These are phyloP conservation scores for Ophthalmolycus amberensis DNA, from an alignment of 2,113 vertebrate genomes.

Conservation along the genomic window DNA sequence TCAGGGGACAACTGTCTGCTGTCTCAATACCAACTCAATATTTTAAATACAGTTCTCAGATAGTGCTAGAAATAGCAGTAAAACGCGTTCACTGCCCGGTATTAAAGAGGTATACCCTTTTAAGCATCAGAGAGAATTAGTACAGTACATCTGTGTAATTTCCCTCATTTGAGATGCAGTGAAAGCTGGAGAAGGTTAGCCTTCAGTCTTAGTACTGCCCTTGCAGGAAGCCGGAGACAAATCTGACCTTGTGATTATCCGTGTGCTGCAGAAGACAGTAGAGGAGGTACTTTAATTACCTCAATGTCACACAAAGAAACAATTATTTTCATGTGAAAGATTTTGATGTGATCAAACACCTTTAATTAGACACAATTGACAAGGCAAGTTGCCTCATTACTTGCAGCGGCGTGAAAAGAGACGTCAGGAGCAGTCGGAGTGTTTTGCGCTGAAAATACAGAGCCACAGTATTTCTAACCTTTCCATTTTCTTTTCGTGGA, in stretches of 20 bases:
- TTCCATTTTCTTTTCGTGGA: background rate
- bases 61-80: constrained; percentile 14
- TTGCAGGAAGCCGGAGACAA: background rate
- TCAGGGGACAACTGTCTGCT: constrained; percentile 22
- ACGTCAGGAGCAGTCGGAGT: background rate
- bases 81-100: background rate
- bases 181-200: background rate
- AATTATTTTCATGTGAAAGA: background rate
- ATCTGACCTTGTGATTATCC: constrained; percentile 10
- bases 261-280: background rate
- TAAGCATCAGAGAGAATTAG: background rate
- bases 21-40: constrained; percentile 13
- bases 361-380: background rate
- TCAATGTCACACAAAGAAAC: background rate
- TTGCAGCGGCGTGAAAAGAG: background rate
- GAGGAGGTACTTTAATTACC: background rate
- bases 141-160: background rate
- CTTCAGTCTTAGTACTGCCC: background rate
- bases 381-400: background rate
- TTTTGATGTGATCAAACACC: background rate
- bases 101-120: background rate
- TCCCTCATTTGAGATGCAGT: background rate
- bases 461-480: background rate
- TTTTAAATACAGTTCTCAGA: constrained; percentile 9
- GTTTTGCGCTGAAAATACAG: background rate